These are phyloP conservation scores for Eolophus roseicapilla DNA, from an alignment of 2,113 vertebrate species.

Conservation along the genomic window DNA sequence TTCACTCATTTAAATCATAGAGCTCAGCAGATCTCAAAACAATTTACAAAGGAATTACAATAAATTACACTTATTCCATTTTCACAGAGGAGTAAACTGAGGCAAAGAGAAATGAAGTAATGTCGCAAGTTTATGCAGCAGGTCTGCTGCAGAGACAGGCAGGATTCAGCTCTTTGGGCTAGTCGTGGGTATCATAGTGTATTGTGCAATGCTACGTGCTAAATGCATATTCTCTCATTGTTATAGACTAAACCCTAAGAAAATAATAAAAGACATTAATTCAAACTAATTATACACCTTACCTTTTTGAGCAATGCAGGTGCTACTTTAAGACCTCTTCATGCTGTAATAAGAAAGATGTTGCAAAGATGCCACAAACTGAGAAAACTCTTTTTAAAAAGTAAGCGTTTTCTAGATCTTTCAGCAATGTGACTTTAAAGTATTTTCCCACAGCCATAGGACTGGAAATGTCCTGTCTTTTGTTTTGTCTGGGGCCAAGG, in stretches of 20 bases:
- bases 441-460: rapidly evolving
- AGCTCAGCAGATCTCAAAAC: background rate
- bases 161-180: background rate
- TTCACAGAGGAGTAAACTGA: constrained; percentile 27
- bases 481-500: background rate
- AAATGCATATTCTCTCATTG: background rate
- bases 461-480: background rate
- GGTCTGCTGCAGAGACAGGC: background rate
- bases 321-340: background rate
- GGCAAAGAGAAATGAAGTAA: background rate
- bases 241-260: background rate
- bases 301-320: background rate
- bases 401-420: background rate
- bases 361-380: background rate
- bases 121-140: background rate
- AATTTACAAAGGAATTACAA: background rate
- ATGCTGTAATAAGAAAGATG: background rate
- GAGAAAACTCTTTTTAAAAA: background rate
- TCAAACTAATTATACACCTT: background rate
- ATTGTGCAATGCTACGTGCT: background rate
- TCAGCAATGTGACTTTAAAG: background rate
- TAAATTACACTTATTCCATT: background rate
- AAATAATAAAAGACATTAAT: background rate
- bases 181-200: rapidly evolving
- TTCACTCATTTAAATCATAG: background rate